Evolutionary conservation across 1,140 invertebrate species (phyloP).

Genomic region (Cylas formicarius): DNA sequence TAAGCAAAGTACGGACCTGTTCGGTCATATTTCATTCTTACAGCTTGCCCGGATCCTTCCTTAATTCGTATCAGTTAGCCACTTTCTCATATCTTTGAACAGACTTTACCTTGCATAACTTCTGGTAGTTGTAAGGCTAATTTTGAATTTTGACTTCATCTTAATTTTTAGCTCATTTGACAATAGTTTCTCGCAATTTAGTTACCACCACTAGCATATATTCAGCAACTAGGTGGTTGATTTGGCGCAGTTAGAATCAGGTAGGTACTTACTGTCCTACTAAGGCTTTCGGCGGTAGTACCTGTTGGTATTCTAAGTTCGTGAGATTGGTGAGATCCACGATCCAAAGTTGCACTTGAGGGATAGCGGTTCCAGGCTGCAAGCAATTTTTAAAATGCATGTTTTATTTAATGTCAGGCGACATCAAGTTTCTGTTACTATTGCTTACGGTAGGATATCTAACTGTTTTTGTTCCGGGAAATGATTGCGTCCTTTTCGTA

Average conservation of each 20-base stretch:
- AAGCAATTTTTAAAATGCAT: slow-evolving; percentile 25
- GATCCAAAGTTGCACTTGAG: slow-evolving; percentile 70
- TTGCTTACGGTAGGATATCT: slow-evolving; percentile 64
- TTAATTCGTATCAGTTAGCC: no score
- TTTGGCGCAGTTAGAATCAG: no score
- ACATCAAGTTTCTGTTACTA: not conserved
- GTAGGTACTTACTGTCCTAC: slow-evolving; percentile 33
- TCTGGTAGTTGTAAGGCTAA: no score
- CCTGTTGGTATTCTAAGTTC: slow-evolving; percentile 51
- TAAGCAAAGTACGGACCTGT: no score
- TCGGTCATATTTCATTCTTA: no score
- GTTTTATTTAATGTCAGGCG: slow-evolving; percentile 1
- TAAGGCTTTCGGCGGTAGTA: slow-evolving; percentile 58
- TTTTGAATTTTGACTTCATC: no score
- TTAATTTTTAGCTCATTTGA: no score
- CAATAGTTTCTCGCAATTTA: no score
- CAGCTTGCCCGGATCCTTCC: no score
- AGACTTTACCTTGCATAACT: no score
- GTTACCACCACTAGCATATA: no score
- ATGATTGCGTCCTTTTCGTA: slow-evolving; percentile 44
- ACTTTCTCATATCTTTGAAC: no score
- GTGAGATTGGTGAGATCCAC: slow-evolving; percentile 65
- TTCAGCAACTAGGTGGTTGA: not conserved
- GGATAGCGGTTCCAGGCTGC: slow-evolving; percentile 78
- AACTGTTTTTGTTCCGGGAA: slow-evolving; percentile 67